Percentiles rank a stretch among this genome's conserved stretches.
These are phyloP conservation scores for Mythimna loreyi DNA, from an alignment of 2,888 invertebrate genomes.

Conservation along the genomic window DNA sequence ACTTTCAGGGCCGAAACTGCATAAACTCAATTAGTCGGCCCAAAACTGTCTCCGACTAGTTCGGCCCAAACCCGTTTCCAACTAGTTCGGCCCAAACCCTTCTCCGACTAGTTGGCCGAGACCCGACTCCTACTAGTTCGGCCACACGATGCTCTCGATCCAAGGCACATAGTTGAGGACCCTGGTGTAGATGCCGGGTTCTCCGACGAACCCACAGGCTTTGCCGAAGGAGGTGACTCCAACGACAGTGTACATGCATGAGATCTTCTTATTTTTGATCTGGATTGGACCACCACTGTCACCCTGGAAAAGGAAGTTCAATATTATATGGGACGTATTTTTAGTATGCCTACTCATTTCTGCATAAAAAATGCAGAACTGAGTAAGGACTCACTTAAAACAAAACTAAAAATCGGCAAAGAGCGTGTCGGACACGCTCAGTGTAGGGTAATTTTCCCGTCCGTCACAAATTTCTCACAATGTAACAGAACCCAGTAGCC, in stretches of 20 bases:
- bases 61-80: slow-evolving; percentile 91
- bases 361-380: too few relatives aligned
- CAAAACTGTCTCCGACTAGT: slow-evolving; percentile 1
- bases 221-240: slow-evolving; percentile 70
- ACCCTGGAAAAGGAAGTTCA: slow-evolving; percentile 23
- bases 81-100: background rate
- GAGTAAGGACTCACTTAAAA: too few relatives aligned
- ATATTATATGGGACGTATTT: background rate
- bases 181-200: slow-evolving; percentile 91
- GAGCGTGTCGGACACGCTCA: too few relatives aligned
- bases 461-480: too few relatives aligned
- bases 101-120: slow-evolving; percentile 7
- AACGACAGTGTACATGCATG: slow-evolving; percentile 39
- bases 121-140: slow-evolving; percentile 18
- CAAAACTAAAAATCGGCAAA: too few relatives aligned
- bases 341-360: too few relatives aligned
- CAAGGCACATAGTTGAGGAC: slow-evolving; percentile 88
- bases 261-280: slow-evolving; percentile 31
- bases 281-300: slow-evolving; percentile 52
- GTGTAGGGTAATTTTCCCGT: too few relatives aligned
- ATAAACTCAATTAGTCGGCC: background rate
- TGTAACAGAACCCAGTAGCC: too few relatives aligned
- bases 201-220: slow-evolving; percentile 80
- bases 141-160: slow-evolving; percentile 92
- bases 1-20: too few relatives aligned